phyloP scores from a whole-genome alignment of 2,113 vertebrate genomes.

The Osmerus eperlanus region DNA sequence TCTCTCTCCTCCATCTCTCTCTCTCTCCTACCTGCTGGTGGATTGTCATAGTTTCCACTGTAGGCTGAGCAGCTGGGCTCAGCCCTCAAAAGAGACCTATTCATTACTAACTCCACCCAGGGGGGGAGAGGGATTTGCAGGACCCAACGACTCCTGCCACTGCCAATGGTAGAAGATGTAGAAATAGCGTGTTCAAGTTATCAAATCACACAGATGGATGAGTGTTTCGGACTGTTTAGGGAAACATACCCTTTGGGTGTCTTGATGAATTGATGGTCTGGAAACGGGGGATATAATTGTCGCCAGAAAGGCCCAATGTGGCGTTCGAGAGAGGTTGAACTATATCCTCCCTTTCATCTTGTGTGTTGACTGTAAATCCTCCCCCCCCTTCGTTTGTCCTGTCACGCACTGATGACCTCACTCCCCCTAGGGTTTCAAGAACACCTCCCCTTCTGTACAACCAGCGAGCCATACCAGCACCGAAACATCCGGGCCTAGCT shows the following conservation, averaged over 20 bases:
- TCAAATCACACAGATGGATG: constrained; percentile 24
- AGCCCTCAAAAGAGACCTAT: constrained; percentile 63
- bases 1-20: too few species aligned
- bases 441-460: not conserved
- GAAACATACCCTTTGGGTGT: constrained; percentile 5
- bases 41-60: constrained; percentile 65
- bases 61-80: constrained; percentile 48
- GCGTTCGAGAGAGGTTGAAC: constrained; percentile 29
- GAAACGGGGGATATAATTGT: constrained; percentile 44
- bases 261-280: constrained; percentile 15
- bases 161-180: constrained; percentile 48
- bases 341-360: constrained; percentile 23
- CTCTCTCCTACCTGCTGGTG: constrained; percentile 53
- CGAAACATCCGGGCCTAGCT: not conserved
- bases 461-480: not conserved
- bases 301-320: constrained; percentile 26
- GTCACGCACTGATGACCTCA: constrained; percentile 21
- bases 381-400: constrained; percentile 28
- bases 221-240: too few species aligned
- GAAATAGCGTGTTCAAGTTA: not conserved
- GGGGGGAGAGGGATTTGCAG: constrained; percentile 38
- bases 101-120: constrained; percentile 43
- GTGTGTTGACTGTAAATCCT: constrained; percentile 37
- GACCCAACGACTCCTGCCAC: constrained; percentile 33
- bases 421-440: constrained; percentile 4